Base-by-base conservation (phyloP, 1,140 invertebrate species). In the Danaus plexippus region DNA sequence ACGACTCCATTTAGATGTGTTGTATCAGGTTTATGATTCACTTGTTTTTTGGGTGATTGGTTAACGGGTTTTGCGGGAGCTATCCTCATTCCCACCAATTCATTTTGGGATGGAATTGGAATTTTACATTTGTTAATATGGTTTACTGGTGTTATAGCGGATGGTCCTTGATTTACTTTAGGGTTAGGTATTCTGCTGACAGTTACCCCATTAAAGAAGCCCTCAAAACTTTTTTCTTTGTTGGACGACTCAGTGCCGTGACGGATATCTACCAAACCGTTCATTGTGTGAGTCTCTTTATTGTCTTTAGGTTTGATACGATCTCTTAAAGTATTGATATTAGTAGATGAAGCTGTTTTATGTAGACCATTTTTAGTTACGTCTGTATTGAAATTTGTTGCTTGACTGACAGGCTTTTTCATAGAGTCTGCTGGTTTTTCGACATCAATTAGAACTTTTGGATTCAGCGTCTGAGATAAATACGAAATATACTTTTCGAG, bases 401-500 rank as follows among this genome's bases (percentile, higher is more conserved):
- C 22, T 43, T 55, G 49, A 32, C 52, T 63, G 6, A 59, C 42
- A 4, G 63, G 43, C 58, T 73, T 77, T 50, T 58, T 73, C 11
- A 45, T n/a, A 9, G 52, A 53, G 15, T 80, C 80, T 9, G 61
- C 54, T 67, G 80, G 83, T 63, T 84, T 83, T 13, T 66, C 71
- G 47, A 81, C 77, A 57, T 87, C 85, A 48, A 86, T 73, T 57
- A 87, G 65, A 43, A 87, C 80, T 73, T 86, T 86, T 11, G 84
- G 84, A 64, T 75, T 85, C 43, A 88, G 75, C 40, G 85, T 87
- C 61, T 87, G 78, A n/a, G 87, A 88, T 56, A 88, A 69, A 61
- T 80, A 85, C 40, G 84, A 83, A 53, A 88, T 86, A 66, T 88
- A 88, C 63, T 87, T 87, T 49, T 88, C 82, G 18, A 87, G 66